These are phyloP conservation scores for Tipula helvola DNA, from an alignment of 2,888 invertebrate genomes.

Conservation along the genomic window DNA sequence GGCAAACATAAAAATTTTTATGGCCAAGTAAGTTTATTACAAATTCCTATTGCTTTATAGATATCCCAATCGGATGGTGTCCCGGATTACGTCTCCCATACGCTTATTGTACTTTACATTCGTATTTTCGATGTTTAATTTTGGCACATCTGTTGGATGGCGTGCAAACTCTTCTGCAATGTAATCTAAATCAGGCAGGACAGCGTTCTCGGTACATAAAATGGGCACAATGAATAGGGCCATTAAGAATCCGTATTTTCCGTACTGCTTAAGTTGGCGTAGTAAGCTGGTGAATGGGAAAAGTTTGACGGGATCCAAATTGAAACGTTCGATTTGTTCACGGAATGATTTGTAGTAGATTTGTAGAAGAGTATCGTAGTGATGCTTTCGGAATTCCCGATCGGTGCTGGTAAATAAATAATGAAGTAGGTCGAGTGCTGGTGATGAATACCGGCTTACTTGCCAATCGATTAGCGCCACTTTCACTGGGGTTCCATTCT, in stretches of 20 bases:
- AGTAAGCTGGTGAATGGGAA: slow-evolving; percentile 15
- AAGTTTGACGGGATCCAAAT: slow-evolving; percentile 12
- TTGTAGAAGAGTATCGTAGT: slow-evolving; percentile 14
- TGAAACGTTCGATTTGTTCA: slow-evolving; percentile 14
- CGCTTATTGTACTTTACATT: slow-evolving; percentile 9
- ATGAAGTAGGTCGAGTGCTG: slow-evolving; percentile 14
- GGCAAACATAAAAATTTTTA: slow-evolving; percentile 69
- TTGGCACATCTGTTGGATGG: background rate
- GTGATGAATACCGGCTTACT: slow-evolving; percentile 14
- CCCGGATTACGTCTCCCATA: slow-evolving; percentile 14
- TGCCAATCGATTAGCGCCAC: slow-evolving; percentile 15
- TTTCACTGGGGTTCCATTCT: slow-evolving; percentile 12
- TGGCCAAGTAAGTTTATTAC: slow-evolving; percentile 49
- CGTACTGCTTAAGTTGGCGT: slow-evolving; percentile 14
- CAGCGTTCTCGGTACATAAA: slow-evolving; percentile 10
- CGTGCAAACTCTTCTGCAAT: slow-evolving; percentile 9
- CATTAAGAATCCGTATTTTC: slow-evolving; percentile 13
- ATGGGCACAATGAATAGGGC: slow-evolving; percentile 14
- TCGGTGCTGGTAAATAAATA: slow-evolving; percentile 15
- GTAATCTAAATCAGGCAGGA: slow-evolving; percentile 12
- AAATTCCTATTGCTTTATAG: slow-evolving; percentile 11
- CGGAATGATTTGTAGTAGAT: slow-evolving; percentile 15
- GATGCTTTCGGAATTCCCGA: slow-evolving; percentile 12
- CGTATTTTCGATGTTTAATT: background rate
- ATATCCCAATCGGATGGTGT: slow-evolving; percentile 14